phyloP scores from a whole-genome alignment of 2,797 vertebrate species.

The Siniperca obscura region DNA sequence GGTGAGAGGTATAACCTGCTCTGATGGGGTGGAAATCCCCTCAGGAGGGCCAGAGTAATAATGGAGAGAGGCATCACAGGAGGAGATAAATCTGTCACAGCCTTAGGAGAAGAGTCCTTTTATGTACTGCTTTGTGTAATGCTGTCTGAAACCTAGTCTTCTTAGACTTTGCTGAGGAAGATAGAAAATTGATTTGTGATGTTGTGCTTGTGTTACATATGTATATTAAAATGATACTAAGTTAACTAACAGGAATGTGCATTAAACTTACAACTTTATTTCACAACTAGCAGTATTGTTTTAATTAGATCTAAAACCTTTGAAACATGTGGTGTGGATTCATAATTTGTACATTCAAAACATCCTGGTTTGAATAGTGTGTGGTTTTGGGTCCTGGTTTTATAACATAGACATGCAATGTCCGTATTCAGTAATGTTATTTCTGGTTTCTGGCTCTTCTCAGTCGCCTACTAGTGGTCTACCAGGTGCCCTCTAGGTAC shows the following conservation, averaged over 20 bases:
- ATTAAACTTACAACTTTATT: not conserved
- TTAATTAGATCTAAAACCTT: not conserved
- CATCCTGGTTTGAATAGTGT: not conserved
- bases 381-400: not conserved
- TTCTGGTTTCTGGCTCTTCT: not conserved
- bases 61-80: not conserved
- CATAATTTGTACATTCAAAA: not conserved
- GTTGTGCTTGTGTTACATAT: not conserved
- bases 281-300: not conserved
- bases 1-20: conserved; percentile 45
- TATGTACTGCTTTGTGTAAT: conserved; percentile 13
- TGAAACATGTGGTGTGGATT: too few species aligned
- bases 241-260: not conserved
- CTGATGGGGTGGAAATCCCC: conserved; percentile 33
- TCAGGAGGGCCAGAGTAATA: conserved; percentile 20
- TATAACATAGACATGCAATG: not conserved
- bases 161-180: not conserved
- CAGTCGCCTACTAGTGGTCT: not conserved
- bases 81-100: conserved; percentile 39
- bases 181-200: not conserved
- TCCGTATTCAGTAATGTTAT: not conserved
- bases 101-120: conserved; percentile 15
- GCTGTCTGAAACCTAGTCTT: conserved; percentile 23
- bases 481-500: not conserved
- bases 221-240: not conserved